Evolutionary conservation across 2,888 invertebrate genomes (phyloP).

Genomic region (Apantesis nais): DNA sequence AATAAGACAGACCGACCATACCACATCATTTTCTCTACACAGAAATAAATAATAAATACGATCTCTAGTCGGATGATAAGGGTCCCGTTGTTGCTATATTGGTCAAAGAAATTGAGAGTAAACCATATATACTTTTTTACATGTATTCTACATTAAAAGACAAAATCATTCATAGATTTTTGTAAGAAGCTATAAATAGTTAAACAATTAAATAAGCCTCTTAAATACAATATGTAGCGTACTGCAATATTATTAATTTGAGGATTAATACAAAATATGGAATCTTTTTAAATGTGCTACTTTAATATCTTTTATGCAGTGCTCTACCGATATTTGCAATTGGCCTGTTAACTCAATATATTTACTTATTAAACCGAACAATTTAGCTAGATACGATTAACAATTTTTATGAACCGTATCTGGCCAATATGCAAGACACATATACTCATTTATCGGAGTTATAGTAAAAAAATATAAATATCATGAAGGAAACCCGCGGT

Average conservation of each 20-base stretch:
- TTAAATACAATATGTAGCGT: too few relatives aligned
- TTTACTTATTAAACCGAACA: too few relatives aligned
- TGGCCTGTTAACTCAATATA: too few relatives aligned
- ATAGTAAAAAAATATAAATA: background rate
- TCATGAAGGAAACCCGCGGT: too few relatives aligned
- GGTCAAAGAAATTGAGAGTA: background rate
- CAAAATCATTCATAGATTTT: background rate
- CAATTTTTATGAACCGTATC: background rate
- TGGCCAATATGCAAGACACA: background rate
- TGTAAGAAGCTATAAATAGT: background rate
- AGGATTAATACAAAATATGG: too few relatives aligned
- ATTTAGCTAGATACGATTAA: background rate
- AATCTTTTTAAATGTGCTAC: too few relatives aligned
- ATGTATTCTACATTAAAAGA: too few relatives aligned
- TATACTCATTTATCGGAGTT: background rate
- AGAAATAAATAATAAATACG: background rate
- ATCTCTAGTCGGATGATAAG: background rate
- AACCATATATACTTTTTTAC: background rate
- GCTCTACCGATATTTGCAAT: too few relatives aligned
- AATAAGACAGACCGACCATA: conserved; percentile 22
- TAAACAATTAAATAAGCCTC: too few relatives aligned
- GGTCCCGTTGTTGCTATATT: background rate
- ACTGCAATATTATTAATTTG: too few relatives aligned
- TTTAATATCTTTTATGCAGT: too few relatives aligned
- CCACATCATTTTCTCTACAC: background rate